A percentile compares a stretch with the other conserved stretches of the same genome.
phyloP scores from a whole-genome alignment of 2,888 invertebrate genomes.

The Neocrepidodera transversa region DNA sequence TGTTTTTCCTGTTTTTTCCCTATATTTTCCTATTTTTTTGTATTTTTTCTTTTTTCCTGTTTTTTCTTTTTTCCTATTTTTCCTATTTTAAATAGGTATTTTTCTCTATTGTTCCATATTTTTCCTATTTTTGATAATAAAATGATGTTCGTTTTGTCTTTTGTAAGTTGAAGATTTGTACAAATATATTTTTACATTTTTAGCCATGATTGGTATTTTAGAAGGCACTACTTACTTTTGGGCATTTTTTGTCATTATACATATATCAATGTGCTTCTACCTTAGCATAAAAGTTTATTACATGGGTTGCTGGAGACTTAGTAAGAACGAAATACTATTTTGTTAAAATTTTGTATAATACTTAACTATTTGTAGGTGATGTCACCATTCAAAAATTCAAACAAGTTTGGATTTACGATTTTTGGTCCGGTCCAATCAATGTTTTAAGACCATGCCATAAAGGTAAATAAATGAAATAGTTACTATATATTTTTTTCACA shows the following conservation, averaged over 20 bases:
- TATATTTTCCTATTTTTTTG: no score
- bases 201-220: conserved; percentile 73
- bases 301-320: conserved; percentile 74
- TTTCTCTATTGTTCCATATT: no score
- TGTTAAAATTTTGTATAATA: no score
- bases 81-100: no score
- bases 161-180: no score
- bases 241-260: conserved; percentile 73
- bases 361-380: conserved; percentile 45
- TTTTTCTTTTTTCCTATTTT: background rate
- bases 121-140: no score
- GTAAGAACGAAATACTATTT: no score
- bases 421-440: conserved; percentile 58
- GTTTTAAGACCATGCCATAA: conserved; percentile 60
- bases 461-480: conserved; percentile 48
- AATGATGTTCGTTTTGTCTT: no score
- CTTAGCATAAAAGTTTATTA: conserved; percentile 78
- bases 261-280: conserved; percentile 70
- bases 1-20: no score
- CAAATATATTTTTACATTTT: conserved; percentile 31
- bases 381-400: conserved; percentile 48
- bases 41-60: background rate
- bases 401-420: conserved; percentile 55
- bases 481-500: no score
- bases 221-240: conserved; percentile 73